Percentiles rank a stretch among this genome's conserved stretches.
phyloP scores from a whole-genome alignment of 1,140 invertebrate genomes.

The Panagrolaimus sp. region DNA sequence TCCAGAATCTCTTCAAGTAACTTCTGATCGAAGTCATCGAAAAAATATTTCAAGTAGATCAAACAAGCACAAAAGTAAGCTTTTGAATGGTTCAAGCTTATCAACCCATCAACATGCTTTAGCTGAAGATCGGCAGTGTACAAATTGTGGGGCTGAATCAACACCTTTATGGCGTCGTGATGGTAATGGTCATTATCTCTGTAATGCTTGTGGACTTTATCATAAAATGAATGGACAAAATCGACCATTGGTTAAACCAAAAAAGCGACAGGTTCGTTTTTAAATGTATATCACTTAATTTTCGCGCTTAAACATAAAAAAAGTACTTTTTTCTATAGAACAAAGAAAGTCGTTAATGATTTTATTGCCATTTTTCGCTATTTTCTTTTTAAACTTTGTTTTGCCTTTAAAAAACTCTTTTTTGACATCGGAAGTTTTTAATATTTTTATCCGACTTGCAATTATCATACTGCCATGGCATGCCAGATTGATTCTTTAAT shows the following conservation, averaged over 20 bases:
- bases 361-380: too few relatives aligned
- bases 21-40: background rate
- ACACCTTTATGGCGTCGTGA: conserved; percentile 93
- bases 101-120: conserved; percentile 55
- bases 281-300: background rate
- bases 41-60: conserved; percentile 3
- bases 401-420: too few relatives aligned
- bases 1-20: background rate
- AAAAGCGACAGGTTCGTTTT: conserved; percentile 62
- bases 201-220: conserved; percentile 87
- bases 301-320: background rate
- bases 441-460: too few relatives aligned
- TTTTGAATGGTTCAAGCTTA: background rate
- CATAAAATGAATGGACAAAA: conserved; percentile 74
- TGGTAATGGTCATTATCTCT: conserved; percentile 92
- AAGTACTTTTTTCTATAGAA: too few relatives aligned
- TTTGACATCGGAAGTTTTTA: too few relatives aligned
- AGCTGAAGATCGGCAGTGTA: conserved; percentile 83
- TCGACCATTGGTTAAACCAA: conserved; percentile 70
- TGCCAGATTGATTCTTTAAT: too few relatives aligned
- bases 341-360: too few relatives aligned
- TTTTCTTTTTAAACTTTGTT: too few relatives aligned
- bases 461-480: too few relatives aligned
- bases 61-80: conserved; percentile 11
- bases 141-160: conserved; percentile 89